Conservation (phyloP, 2,888 invertebrate genomes). For the Drosophila vallismaia region DNA sequence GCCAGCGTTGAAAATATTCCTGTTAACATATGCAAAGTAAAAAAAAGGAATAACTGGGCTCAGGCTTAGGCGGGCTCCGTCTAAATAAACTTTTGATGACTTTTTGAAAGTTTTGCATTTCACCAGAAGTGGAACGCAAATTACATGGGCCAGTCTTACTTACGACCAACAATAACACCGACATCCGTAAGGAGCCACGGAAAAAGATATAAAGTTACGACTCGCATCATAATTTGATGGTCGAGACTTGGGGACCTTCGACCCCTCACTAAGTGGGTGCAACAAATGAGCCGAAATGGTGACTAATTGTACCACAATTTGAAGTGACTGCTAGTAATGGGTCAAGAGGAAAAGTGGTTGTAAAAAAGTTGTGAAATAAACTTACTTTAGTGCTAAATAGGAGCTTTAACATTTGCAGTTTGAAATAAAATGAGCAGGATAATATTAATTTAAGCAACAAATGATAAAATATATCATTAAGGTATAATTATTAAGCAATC, state of each 20-base stretch:
- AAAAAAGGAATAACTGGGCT: slow-evolving; percentile 9
- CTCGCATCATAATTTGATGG: slow-evolving; percentile 32
- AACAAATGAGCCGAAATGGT: slow-evolving; percentile 31
- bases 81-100: slow-evolving; percentile 73
- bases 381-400: neutral
- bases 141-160: slow-evolving; percentile 51
- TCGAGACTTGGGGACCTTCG: slow-evolving; percentile 18
- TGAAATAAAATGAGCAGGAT: neutral
- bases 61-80: slow-evolving; percentile 56
- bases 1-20: slow-evolving; percentile 33
- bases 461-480: too few relatives aligned
- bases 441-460: neutral
- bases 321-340: slow-evolving; percentile 7
- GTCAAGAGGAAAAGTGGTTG: neutral
- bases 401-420: neutral
- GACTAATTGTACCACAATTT: slow-evolving; percentile 25
- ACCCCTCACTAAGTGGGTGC: slow-evolving; percentile 21
- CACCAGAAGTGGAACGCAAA: slow-evolving; percentile 60
- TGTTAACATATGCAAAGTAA: slow-evolving; percentile 40
- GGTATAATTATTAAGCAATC: neutral
- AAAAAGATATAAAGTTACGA: slow-evolving; percentile 15
- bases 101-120: slow-evolving; percentile 71
- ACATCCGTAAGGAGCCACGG: slow-evolving; percentile 23
- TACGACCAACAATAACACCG: slow-evolving; percentile 39
- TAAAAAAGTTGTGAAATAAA: neutral